Base-by-base conservation (phyloP, 1,140 invertebrate species). In the Nebria ingens region DNA sequence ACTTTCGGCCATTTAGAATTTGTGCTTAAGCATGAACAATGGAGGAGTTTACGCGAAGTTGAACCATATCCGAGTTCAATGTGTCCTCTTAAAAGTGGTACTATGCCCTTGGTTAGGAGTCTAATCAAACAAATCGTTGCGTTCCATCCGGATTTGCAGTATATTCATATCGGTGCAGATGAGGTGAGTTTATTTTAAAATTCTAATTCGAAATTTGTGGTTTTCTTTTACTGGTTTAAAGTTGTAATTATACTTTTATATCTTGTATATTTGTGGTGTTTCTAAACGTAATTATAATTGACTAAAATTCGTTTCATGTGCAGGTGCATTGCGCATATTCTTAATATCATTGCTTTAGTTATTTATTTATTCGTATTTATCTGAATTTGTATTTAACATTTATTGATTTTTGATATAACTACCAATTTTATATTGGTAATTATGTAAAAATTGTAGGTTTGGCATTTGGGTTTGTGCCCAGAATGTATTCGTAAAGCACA, bases 1-100 rank as follows among this genome's bases (percentile, higher is more conserved):
- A 96, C 93, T 12, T 95, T 97, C 73, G 94, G 93, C 0, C 94
- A 97, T 69, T 72, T 94, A 69, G 91, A 96, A 77, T 93, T 87
- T 74, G 83, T 87, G 0, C 70, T 97, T 42, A 96, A 96, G 68
- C 78, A 89, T 56, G 70, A 82, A 23, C 79, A 88, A 61, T 94
- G 87, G 70, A 68, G 78, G 53, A 75, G 82, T 45, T 69, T 96
- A 23, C 74, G 92, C 50, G 93, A 96, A 76, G 76, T 85, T 1
- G 78, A 81, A 20, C 69, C 78, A 6, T 83, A 83, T 68, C 87
- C 89, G 0, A 86, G 87, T 65, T 89, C 88, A 0, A 83, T 93
- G 53, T 93, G 89, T 63, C 90, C 91, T 0, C 84, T 84, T 1
- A 77, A 82, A 15, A 76, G 79, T 58, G 83, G 83, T 59, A 89